Percentiles rank a stretch among this genome's conserved stretches.
phyloP scores from a whole-genome alignment of 2,113 vertebrate species.

The Mormyrus lacerda region DNA sequence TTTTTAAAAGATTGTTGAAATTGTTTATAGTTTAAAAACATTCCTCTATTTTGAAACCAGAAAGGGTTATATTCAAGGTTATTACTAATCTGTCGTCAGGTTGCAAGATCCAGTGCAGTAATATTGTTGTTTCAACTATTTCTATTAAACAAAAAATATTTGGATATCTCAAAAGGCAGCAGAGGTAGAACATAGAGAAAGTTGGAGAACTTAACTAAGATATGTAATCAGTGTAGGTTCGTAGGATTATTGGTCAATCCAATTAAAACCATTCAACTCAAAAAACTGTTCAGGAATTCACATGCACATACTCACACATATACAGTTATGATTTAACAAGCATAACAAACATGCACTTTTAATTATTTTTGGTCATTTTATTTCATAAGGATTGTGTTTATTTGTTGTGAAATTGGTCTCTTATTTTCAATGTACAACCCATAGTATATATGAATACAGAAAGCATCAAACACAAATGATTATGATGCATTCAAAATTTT shows the following conservation, averaged over 20 bases:
- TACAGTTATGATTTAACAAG: not conserved
- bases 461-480: not conserved
- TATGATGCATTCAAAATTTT: not conserved
- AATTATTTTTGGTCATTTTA: not conserved
- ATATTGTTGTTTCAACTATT: not conserved
- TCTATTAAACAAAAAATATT: not conserved
- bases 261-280: not conserved
- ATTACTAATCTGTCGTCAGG: not conserved
- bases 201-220: not conserved
- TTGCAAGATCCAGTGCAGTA: not conserved
- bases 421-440: not conserved
- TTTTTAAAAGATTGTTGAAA: not conserved
- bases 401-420: not conserved
- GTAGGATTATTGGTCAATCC: not conserved
- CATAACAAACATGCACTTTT: not conserved
- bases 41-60: not conserved
- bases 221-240: not conserved
- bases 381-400: constrained; percentile 33
- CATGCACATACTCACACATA: not conserved
- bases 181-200: not conserved
- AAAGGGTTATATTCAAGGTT: not conserved
- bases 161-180: not conserved
- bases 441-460: not conserved
- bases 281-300: not conserved
- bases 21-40: not conserved